Evolutionary conservation across 2,888 invertebrate species (phyloP), one percentile per base, ranked within the genome.

Genomic region (Eupithecia vulgata): DNA sequence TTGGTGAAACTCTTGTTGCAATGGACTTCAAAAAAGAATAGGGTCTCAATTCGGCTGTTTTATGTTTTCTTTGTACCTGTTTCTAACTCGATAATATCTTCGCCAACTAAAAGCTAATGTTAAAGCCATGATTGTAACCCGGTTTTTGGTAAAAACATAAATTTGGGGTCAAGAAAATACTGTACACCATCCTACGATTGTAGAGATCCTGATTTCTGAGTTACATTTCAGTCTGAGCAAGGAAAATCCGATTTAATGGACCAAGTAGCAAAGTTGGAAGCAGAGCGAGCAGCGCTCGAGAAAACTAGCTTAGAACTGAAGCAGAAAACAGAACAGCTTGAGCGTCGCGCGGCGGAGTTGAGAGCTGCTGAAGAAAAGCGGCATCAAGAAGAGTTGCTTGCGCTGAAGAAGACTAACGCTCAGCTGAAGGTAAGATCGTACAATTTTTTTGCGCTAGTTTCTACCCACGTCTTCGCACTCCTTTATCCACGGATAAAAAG

Each of bases 381-480:
- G 83, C 98, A 98, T 85, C 96, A 96, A 57, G 99, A 99, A 87
- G 99, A 99, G 90, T 96, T 99, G 70, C 96, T 97, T 68, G 98
- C 98, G 86, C 94, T 99, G 74, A 99, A 98, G 94, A 97, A 98
- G 90, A 98, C 99, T 1, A 99, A 99, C 88, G 97, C 97, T 79
- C 99, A 99, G 87, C 94, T 99, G 13, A 99, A 99, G 96, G 97
- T 85, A n/a, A 37, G n/a, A 37, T 64, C 4, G 12, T 65, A 12
- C 25, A 5, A 13, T 42, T 65, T 42, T 40, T n/a, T 17, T n/a
- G 45, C n/a, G 7, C 45, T 45, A n/a, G 45, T 7, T 17, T 5
- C 15, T 45, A 45, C 5, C 45, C 45, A 15, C 5, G 5, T 5
- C 42, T 13, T 37, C 37, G 37, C 7, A 37, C 8, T 1, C 37